Evolutionary conservation across 2,113 vertebrate genomes (phyloP), one percentile per base, ranked within the genome.

Genomic region (Oenanthe melanoleuca): DNA sequence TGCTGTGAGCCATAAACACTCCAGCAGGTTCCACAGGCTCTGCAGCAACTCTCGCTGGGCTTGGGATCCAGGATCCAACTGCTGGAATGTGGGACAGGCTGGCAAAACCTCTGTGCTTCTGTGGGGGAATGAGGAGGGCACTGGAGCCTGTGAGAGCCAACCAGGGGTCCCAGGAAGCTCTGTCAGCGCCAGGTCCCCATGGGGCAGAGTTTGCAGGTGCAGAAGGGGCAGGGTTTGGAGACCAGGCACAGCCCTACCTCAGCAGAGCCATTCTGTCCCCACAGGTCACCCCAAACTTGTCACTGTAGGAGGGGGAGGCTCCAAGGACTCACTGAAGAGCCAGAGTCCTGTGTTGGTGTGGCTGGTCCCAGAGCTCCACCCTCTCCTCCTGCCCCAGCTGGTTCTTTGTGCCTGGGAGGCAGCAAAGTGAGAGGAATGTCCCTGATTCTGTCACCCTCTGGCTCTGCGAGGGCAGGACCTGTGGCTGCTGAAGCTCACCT

Each of bases 21-120:
- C 42, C 19, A n/a, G 83, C 91, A 91, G 94, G 94, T 91, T 92
- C 89, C 56, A 64, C 86, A 28, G 60, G 94, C 72, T 83, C 92
- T 34, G 55, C 81, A 73, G 95, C 60, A 55, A 5, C 1, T 5
- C 66, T 83, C 0, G 0, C 15, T 16, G 65, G 61, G 44, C 71
- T 47, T 55, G 73, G 61, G 69, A 81, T 59, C 28, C 50, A 40
- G 80, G 37, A 67, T 13, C 38, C 37, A 52, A 15, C 85, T 8
- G 0, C 90, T 33, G 88, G 75, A 56, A 90, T 79, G 83, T 79
- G 83, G 65, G 55, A 49, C 15, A 20, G 91, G 40, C 37, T 28
- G 31, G 52, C 40, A 42, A 24, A 86, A 10, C 25, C 4, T 29
- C 38, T 9, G 56, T 10, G 67, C 59, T 38, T 17, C 20, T 34